Conservation (phyloP, 2,888 invertebrate species). For the Tachina grossa region DNA sequence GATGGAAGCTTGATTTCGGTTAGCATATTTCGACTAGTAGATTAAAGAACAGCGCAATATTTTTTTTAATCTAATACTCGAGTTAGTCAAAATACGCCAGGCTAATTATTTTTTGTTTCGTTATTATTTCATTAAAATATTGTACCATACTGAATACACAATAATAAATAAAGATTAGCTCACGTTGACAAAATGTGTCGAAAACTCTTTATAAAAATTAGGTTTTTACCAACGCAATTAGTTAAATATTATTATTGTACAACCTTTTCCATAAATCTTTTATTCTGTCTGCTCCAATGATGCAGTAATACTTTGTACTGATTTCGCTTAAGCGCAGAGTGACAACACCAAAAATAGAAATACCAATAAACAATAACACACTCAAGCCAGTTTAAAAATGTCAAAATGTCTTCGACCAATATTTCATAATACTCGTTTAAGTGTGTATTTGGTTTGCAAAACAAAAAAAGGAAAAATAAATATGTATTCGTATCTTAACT, state of each 20-base stretch:
- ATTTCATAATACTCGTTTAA: constrained; percentile 49
- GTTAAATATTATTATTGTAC: constrained; percentile 2
- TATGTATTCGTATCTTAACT: neutral
- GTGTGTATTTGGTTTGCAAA: constrained; percentile 28
- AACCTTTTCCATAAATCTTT: constrained; percentile 27
- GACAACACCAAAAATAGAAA: constrained; percentile 18
- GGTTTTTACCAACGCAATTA: neutral
- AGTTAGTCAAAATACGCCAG: too few relatives aligned
- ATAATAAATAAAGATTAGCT: neutral
- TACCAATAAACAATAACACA: constrained; percentile 15
- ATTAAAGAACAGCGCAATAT: too few relatives aligned
- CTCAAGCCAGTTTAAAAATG: constrained; percentile 60
- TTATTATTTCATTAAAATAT: too few relatives aligned
- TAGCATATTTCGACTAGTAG: too few relatives aligned
- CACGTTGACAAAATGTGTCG: neutral
- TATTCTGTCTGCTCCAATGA: neutral
- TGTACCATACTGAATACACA: too few relatives aligned
- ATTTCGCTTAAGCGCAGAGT: constrained; percentile 7
- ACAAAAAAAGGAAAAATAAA: neutral
- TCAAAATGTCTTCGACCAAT: constrained; percentile 53
- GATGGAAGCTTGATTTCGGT: too few relatives aligned
- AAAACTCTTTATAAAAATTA: neutral
- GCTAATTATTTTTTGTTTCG: too few relatives aligned
- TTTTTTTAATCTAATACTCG: too few relatives aligned
- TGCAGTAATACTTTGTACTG: constrained; percentile 23